Percentiles rank a stretch among this genome's conserved stretches.
These are phyloP conservation scores for Fukomys damarensis DNA, from an alignment of 2,113 vertebrate species.

Conservation along the genomic window DNA sequence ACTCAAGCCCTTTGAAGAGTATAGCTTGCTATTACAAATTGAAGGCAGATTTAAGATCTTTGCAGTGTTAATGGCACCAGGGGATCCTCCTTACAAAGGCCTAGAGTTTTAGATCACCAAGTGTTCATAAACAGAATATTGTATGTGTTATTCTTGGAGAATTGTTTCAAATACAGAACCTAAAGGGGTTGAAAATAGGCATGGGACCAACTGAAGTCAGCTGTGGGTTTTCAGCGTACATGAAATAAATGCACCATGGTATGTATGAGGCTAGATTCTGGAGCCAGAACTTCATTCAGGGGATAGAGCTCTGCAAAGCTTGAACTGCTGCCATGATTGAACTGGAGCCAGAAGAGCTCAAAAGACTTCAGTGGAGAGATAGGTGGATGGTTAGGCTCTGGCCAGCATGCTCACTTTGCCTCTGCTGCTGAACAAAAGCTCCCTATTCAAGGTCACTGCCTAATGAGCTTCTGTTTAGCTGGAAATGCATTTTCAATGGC, in stretches of 20 bases:
- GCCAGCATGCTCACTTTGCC: slow-evolving; percentile 85
- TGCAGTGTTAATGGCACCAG: not conserved
- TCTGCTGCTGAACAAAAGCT: slow-evolving; percentile 88
- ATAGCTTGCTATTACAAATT: not conserved
- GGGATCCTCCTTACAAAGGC: not conserved
- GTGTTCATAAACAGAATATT: not conserved
- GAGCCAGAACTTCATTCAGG: slow-evolving; percentile 23
- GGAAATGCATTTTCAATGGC: slow-evolving; percentile 88
- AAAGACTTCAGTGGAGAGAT: slow-evolving; percentile 80
- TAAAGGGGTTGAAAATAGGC: not conserved
- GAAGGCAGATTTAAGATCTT: not conserved
- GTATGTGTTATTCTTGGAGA: slow-evolving; percentile 4
- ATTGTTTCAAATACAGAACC: not conserved
- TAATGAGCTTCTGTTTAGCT: slow-evolving; percentile 89
- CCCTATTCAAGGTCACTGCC: slow-evolving; percentile 84
- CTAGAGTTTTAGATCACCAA: not conserved
- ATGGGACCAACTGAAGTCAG: not conserved
- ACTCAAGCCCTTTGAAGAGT: not conserved
- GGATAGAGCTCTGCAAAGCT: slow-evolving; percentile 50
- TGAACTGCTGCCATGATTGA: slow-evolving; percentile 68
- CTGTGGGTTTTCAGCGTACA: slow-evolving; percentile 32
- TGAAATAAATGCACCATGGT: slow-evolving; percentile 54
- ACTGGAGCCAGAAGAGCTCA: slow-evolving; percentile 76
- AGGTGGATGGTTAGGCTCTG: slow-evolving; percentile 82
- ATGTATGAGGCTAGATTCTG: slow-evolving; percentile 13